Base-by-base conservation (phyloP, 2,113 vertebrate species). In the Epinephelus lanceolatus region DNA sequence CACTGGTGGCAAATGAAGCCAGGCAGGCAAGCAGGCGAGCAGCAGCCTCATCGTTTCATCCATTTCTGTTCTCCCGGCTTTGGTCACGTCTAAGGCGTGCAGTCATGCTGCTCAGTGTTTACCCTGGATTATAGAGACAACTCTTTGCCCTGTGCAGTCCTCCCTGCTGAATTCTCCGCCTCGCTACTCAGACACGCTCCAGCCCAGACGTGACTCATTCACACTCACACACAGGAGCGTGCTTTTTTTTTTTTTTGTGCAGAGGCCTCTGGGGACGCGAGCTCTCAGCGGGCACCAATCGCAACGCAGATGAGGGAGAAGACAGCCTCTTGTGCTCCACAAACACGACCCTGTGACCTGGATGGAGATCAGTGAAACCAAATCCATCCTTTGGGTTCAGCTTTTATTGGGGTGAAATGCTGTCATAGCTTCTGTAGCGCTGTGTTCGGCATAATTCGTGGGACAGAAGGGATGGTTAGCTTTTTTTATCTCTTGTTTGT, bases 61-160 rank as follows among this genome's bases (percentile, higher is more conserved):
- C 86, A 92, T 94, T 91, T 90, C 86, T 90, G 67, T 78, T 93
- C 84, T 76, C 62, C 88, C 62, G 72, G 81, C 83, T 90, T 85
- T 86, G 86, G 91, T 92, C 92, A 93, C 90, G 88, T 94, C 86
- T 91, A 80, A 94, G 83, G 89, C 90, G 85, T 88, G 91, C 86
- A 91, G 94, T 93, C 93, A 92, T 92, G 93, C 94, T 89, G 91
- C 94, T 94, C 91, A 78, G 89, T 94, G 94, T 94, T 94, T 93
- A 93, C 91, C 88, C 92, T 82, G 91, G 92, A 94, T 94, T 93
- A 94, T 72, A 86, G 89, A 93, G 90, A 88, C 89, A 88, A 92
- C 91, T 87, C 92, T 89, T 93, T 78, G 73, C 90, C 88, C 88
- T 52, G 86, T 70, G 27, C 85, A 83, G 85, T 85, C 88, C 80